Percentiles rank a stretch among this genome's conserved stretches.
Evolutionary conservation across 2,113 vertebrate genomes (phyloP).

Genomic region (Suncus etruscus): DNA sequence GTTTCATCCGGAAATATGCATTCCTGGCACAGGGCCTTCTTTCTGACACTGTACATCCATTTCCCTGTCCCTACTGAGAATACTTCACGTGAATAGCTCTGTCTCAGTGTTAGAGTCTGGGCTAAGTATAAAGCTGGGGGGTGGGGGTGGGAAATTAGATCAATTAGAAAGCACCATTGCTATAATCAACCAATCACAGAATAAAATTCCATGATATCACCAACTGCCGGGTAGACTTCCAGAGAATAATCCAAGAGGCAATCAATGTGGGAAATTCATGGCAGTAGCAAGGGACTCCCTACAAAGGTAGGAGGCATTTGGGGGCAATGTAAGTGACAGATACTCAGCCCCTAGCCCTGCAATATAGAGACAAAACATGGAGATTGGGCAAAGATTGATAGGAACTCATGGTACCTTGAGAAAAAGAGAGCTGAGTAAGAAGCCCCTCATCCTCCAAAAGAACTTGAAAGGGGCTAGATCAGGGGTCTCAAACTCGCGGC

Average conservation of each 20-base stretch:
- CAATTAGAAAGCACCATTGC: background rate
- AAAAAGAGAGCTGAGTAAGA: background rate
- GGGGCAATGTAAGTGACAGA: background rate
- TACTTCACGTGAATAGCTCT: background rate
- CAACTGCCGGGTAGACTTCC: conserved; percentile 31
- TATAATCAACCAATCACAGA: conserved; percentile 48
- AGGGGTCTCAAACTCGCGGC: too few relatives aligned
- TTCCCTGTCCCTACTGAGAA: background rate
- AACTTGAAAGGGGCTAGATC: background rate
- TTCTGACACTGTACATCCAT: background rate
- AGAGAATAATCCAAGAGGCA: background rate
- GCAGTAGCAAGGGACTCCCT: background rate
- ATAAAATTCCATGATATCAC: conserved; percentile 17
- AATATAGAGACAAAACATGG: conserved; percentile 41
- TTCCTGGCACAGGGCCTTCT: background rate
- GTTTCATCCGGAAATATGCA: background rate
- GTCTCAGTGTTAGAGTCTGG: background rate
- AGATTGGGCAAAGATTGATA: background rate
- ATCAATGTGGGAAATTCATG: background rate
- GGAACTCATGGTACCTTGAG: conserved; percentile 22
- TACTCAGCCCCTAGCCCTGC: background rate
- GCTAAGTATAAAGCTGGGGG: background rate
- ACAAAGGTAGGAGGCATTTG: background rate
- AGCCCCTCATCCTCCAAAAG: background rate
- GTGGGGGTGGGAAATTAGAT: background rate